phyloP scores from a whole-genome alignment of 2,797 vertebrate genomes.

The Echiichthys vipera region DNA sequence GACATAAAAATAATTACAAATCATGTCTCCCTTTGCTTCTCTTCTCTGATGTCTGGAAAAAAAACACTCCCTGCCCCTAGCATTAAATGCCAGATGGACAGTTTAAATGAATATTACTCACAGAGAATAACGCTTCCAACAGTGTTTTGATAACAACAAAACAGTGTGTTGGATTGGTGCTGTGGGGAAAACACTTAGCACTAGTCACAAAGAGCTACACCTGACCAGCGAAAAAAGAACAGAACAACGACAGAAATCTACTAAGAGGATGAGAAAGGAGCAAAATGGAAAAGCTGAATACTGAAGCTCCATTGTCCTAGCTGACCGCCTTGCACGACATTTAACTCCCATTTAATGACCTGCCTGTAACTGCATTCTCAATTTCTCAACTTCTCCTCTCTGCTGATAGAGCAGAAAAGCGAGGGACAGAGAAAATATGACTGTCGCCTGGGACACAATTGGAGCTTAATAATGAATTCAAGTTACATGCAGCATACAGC shows the following conservation, averaged over 20 bases:
- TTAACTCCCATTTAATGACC: conserved; percentile 39
- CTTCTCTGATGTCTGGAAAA: too few relatives aligned
- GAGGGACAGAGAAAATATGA: conserved; percentile 19
- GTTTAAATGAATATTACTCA: background rate
- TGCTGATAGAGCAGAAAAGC: conserved; percentile 56
- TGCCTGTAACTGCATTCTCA: conserved; percentile 24
- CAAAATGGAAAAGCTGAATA: conserved; percentile 24
- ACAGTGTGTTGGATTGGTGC: background rate
- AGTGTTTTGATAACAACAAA: conserved; percentile 6
- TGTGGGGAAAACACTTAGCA: conserved; percentile 5
- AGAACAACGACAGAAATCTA: conserved; percentile 44
- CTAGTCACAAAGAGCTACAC: conserved; percentile 39
- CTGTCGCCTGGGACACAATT: conserved; percentile 38
- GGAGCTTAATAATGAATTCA: conserved; percentile 42
- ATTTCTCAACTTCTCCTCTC: conserved; percentile 27
- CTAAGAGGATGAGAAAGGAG: conserved; percentile 28
- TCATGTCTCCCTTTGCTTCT: background rate
- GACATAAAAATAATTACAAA: background rate
- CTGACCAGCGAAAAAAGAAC: conserved; percentile 50
- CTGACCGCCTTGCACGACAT: background rate
- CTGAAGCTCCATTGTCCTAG: conserved; percentile 9
- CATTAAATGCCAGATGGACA: background rate
- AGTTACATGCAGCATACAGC: conserved; percentile 35
- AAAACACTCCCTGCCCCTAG: background rate
- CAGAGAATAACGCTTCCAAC: background rate